Evolutionary conservation across 2,113 vertebrate species (phyloP).

Genomic region (Canis aureus): DNA sequence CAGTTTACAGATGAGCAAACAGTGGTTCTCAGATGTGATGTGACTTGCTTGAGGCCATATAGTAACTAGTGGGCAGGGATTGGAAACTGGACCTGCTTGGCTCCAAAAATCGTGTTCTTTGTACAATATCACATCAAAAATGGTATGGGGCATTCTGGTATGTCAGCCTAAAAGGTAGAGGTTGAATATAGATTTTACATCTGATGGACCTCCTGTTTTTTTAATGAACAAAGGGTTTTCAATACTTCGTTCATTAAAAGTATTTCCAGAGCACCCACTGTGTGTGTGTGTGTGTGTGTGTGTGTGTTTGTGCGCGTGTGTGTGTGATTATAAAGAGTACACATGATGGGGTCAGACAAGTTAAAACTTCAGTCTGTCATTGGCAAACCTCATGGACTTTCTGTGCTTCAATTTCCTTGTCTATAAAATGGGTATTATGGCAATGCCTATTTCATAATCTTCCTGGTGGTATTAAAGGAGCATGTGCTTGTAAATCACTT

Average conservation of each 20-base stretch:
- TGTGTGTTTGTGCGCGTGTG: neutral
- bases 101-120: constrained; percentile 14
- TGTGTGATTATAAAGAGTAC: constrained; percentile 47
- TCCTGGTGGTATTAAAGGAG: neutral
- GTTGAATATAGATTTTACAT: neutral
- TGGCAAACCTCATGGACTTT: neutral
- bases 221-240: neutral
- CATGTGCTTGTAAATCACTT: neutral
- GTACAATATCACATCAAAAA: neutral
- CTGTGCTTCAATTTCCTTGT: constrained; percentile 38
- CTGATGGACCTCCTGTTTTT: neutral
- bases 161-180: neutral
- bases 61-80: neutral
- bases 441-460: neutral
- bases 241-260: neutral
- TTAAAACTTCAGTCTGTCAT: constrained; percentile 27
- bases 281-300: constrained; percentile 26
- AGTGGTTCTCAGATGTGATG: neutral
- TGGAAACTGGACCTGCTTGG: neutral
- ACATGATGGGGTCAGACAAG: neutral
- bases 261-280: constrained; percentile 51
- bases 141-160: neutral
- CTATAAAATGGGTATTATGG: constrained; percentile 1
- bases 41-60: neutral
- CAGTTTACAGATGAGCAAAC: neutral